Evolutionary conservation across 2,888 invertebrate genomes (phyloP).

Genomic region (Trypoxylon attenuatum): DNA sequence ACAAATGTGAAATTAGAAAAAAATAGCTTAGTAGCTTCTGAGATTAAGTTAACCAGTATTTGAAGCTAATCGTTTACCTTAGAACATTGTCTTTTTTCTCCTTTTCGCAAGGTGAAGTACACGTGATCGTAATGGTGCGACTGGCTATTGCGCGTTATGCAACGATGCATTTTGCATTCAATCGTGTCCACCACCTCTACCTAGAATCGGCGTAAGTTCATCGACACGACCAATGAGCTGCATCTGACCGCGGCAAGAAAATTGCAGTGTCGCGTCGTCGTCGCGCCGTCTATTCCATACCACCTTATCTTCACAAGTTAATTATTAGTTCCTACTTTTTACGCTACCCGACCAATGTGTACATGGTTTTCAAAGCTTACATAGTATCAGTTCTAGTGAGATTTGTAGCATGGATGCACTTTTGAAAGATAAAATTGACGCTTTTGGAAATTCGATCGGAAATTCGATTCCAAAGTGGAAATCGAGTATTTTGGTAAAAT

Average conservation of each 20-base stretch:
- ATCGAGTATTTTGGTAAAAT: too few species aligned
- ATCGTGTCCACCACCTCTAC: conserved; percentile 47
- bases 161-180: conserved; percentile 62
- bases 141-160: conserved; percentile 49
- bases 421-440: too few species aligned
- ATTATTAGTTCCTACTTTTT: background rate
- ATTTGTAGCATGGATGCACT: too few species aligned
- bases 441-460: too few species aligned
- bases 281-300: conserved; percentile 5
- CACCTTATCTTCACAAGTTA: background rate
- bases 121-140: background rate
- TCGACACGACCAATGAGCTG: conserved; percentile 55
- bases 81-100: background rate
- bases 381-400: too few species aligned
- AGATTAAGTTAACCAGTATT: too few species aligned
- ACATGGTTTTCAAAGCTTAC: too few species aligned
- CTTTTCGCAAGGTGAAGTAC: background rate
- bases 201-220: conserved; percentile 58
- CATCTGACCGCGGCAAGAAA: conserved; percentile 54
- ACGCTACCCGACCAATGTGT: too few species aligned
- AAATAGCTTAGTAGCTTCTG: too few species aligned
- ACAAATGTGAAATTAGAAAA: too few species aligned
- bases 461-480: too few species aligned
- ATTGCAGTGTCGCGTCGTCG: conserved; percentile 54
- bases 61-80: too few species aligned